Base-by-base conservation (phyloP, 2,797 vertebrate genomes). In the Euphonia xanthogaster region DNA sequence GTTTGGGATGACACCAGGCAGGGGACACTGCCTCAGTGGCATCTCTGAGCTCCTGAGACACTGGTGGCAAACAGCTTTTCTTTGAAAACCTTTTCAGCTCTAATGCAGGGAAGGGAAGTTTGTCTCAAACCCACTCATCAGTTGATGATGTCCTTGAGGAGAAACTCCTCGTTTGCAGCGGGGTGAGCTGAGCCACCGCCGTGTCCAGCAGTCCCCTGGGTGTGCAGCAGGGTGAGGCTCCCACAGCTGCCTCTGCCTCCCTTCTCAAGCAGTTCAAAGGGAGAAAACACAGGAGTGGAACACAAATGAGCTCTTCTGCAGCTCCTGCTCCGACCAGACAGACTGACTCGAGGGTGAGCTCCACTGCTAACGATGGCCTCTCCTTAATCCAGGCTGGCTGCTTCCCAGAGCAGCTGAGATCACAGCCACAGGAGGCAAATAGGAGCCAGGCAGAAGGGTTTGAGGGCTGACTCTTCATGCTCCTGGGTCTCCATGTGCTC, bases 251-350 rank as follows among this genome's bases (percentile, higher is more conserved):
- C 76, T 86, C 71, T 73, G 86, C 88, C 72, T 47, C 54, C 58
- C 88, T 85, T 82, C 74, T 88, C 60, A 20, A 85, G 62, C 45
- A 62, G 23, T 88, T 92, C 93, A 94, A 93, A 95, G 88, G 83
- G 13, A 94, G 28, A 77, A 57, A 61, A 57, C 74, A 16, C 40
- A 6, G 42, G 62, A 86, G 44, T 3, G 27, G 10, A 40, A 23
- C 45, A 42, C 27, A 58, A 48, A 83, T 13, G 39, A 91, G 54
- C 79, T 95, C 44, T 23, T 42, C 88, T 45, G 40, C 73, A 66
- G 50, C 73, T 86, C 40, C 83, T 84, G 85, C 66, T 84, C 92
- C 30, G 8, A 75, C 58, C 88, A 88, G 88, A 88, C 24, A 21
- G 70, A 65, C 89, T 1, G 10, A 71, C 57, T 44, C 14, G 5